A percentile compares a stretch with the other conserved stretches of the same genome.
Conservation (phyloP, 2,797 vertebrate species). For the Catharus ustulatus region DNA sequence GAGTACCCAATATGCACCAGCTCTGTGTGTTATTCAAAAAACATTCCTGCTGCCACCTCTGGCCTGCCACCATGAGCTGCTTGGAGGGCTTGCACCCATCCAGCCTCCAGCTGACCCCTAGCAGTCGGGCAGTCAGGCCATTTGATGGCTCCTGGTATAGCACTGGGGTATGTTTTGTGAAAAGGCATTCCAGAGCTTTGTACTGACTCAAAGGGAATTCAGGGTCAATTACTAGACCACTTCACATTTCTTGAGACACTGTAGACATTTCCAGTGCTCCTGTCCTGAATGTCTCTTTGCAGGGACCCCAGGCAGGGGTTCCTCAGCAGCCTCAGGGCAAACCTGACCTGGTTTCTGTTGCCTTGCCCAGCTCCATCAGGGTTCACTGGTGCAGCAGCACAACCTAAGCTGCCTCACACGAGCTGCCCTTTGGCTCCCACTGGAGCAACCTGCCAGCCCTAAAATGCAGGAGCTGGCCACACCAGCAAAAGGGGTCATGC, state of each 20-base stretch:
- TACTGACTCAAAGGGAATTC: background rate
- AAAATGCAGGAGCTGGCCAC: background rate
- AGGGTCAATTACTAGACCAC: background rate
- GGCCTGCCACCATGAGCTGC: accelerated
- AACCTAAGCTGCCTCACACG: accelerated
- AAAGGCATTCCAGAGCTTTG: background rate
- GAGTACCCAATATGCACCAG: accelerated
- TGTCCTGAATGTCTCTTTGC: background rate
- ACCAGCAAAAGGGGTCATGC: background rate
- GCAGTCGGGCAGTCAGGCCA: background rate
- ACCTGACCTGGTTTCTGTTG: background rate
- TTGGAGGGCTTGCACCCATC: accelerated
- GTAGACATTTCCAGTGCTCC: background rate
- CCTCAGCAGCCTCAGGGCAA: background rate
- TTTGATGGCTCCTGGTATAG: accelerated
- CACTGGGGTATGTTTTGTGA: background rate
- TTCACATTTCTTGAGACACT: background rate
- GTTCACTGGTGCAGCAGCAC: background rate
- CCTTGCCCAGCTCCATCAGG: background rate
- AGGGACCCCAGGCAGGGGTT: background rate
- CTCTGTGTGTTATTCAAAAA: background rate
- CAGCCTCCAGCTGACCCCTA: background rate
- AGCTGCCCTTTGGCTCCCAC: background rate
- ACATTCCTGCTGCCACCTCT: background rate
- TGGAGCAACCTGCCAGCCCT: background rate